Evolutionary conservation across 1,140 invertebrate genomes (phyloP), one percentile per base, ranked within the genome.

Genomic region (Parapsyche elsis): DNA sequence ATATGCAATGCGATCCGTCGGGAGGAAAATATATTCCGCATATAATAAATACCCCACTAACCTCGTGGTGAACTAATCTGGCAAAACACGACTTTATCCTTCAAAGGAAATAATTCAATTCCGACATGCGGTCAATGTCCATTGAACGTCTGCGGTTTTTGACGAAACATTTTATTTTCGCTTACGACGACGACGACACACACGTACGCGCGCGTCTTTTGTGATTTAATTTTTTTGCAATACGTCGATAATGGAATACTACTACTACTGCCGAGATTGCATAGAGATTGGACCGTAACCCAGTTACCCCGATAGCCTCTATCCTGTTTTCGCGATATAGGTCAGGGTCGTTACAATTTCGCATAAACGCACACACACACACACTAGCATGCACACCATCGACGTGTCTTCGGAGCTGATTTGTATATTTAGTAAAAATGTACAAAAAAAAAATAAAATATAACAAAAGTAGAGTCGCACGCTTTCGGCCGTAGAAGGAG

Each of bases 251-350:
- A 53, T 10, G 21, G 26, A 67, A 67, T 23, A 24, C n/a, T 67
- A 67, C 21, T 0, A 24, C 21, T 0, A 24, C 26, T 2, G 26
- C 23, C 4, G 64, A 16, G 59, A 30, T 67, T 67, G 64, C 64
- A 67, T 67, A 67, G 24, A 67, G 14, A 67, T 67, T 23, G n/a
- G 64, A 67, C 64, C 64, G 64, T 67, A 67, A 67, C 64, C 64
- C 64, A 67, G 64, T 67, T 67, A 26, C 64, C 64, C 23, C 19
- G 64, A 24, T 53, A 53, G 49, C 49, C 49, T 53, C 16, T 53
- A 53, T 67, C 64, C 59, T 23, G 21, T 61, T 61, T 67, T 23
- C 64, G 59, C 59, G 64, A 67, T 67, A 67, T 67, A 67, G 64
- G 64, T 67, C 64, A 67, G 21, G 64, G 64, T 67, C 64, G 64